These are phyloP conservation scores for Caretta caretta DNA, from an alignment of 2,113 vertebrate genomes.

Conservation along the genomic window DNA sequence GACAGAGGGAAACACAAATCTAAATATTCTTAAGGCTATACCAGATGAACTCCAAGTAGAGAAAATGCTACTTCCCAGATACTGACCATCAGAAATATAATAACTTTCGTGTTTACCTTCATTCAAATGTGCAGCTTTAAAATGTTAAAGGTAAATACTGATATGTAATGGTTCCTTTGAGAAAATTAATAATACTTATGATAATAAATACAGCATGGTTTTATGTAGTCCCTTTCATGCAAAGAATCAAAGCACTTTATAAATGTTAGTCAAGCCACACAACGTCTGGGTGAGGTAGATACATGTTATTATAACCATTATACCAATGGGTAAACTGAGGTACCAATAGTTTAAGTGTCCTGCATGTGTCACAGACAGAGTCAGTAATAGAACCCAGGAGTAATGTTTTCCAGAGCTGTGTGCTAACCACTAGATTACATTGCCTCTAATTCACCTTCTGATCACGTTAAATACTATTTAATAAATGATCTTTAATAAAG, in stretches of 20 bases:
- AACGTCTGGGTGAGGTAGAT: conserved; percentile 1
- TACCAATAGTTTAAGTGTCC: background rate
- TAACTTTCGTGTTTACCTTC: conserved; percentile 61
- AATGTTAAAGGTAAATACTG: conserved; percentile 71
- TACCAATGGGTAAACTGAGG: background rate
- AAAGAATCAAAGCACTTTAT: conserved; percentile 57
- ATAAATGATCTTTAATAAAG: conserved; percentile 76
- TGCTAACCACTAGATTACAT: background rate
- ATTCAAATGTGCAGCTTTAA: conserved; percentile 63
- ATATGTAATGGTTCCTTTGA: conserved; percentile 65
- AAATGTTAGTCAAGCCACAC: background rate
- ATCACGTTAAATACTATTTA: conserved; percentile 69
- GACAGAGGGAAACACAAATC: conserved; percentile 6
- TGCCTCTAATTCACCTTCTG: background rate
- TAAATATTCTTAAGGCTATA: background rate
- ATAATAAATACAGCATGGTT: conserved; percentile 67
- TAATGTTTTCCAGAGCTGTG: background rate
- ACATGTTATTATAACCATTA: background rate
- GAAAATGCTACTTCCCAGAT: background rate
- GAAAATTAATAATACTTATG: conserved; percentile 69
- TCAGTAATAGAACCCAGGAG: background rate
- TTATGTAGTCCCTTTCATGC: conserved; percentile 65
- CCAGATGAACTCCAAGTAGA: background rate
- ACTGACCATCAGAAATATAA: conserved; percentile 48
- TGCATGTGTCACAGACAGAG: background rate